A percentile compares a stretch with the other conserved stretches of the same genome.
Conservation (phyloP, 2,113 vertebrate species). For the Meles meles region DNA sequence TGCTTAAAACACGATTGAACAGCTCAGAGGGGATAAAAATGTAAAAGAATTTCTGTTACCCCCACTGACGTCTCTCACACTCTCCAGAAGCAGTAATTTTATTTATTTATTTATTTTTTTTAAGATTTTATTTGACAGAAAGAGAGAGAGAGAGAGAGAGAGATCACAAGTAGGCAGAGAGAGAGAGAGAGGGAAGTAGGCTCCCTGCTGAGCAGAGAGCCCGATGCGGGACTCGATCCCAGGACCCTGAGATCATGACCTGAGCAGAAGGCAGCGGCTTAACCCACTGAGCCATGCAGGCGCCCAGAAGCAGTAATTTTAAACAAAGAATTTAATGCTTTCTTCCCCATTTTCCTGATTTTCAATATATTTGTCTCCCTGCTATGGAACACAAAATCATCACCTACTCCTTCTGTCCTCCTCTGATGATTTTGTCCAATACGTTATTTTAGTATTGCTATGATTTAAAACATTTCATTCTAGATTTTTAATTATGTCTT, state of each 20-base stretch:
- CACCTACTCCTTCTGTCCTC: not conserved
- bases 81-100: not conserved
- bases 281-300: too few species aligned
- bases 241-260: too few species aligned
- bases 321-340: not conserved
- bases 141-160: too few species aligned
- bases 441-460: not conserved
- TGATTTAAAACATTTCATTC: not conserved
- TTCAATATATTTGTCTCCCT: not conserved
- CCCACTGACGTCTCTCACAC: not conserved
- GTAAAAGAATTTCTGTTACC: not conserved
- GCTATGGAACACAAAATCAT: not conserved
- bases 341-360: not conserved
- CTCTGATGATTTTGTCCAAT: not conserved
- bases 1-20: not conserved
- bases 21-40: not conserved
- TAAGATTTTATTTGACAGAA: too few species aligned
- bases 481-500: not conserved
- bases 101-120: too few species aligned
- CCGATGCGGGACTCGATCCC: too few species aligned
- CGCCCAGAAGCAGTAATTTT: not conserved
- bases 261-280: too few species aligned
- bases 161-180: too few species aligned
- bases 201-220: too few species aligned
- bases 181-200: too few species aligned